Conservation (phyloP, 2,113 vertebrate genomes). For the Pelecanoides urinatrix region DNA sequence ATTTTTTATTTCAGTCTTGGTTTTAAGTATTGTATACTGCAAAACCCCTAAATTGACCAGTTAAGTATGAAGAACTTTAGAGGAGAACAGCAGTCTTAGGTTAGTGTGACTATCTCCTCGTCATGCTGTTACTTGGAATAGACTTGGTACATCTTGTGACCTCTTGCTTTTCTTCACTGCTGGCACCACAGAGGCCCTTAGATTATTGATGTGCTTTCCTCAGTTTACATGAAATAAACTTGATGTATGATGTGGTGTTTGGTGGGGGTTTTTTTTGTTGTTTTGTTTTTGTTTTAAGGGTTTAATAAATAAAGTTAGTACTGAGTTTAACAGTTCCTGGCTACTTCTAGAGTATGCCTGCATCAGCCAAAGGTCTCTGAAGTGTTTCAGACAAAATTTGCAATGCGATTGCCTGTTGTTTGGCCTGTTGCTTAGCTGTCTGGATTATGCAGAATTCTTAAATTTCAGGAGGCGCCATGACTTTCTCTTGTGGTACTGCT, state of each 20-base stretch:
- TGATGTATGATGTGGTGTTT: not conserved
- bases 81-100: not conserved
- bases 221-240: not conserved
- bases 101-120: not conserved
- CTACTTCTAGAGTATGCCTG: not conserved
- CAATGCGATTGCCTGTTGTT: not conserved
- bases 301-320: not conserved
- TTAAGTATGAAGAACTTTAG: not conserved
- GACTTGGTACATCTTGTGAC: not conserved
- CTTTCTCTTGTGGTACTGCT: not conserved
- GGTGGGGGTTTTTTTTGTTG: no score
- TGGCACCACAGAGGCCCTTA: not conserved
- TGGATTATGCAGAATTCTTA: not conserved
- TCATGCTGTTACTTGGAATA: not conserved
- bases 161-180: not conserved
- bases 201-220: not conserved
- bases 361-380: not conserved
- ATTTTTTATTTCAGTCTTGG: not conserved
- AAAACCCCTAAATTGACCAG: no score
- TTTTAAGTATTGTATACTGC: not conserved
- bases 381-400: not conserved
- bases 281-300: not conserved
- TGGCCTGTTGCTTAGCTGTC: not conserved
- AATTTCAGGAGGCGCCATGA: not conserved
- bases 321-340: not conserved